Conservation (phyloP, 2,888 invertebrate species). For the Elmis aenea region DNA sequence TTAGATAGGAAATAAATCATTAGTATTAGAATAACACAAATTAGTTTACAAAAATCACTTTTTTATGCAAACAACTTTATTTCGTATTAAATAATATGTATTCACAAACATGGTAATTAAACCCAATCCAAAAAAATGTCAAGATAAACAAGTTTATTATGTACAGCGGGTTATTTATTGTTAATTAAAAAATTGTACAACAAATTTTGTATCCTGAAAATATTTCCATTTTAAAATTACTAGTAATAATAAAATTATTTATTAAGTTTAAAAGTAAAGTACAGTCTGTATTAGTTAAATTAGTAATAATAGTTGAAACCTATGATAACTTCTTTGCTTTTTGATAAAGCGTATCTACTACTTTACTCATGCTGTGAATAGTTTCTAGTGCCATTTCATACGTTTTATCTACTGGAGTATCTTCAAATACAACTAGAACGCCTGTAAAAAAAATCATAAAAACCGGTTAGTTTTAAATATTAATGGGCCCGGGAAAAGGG, state of each 20-base stretch:
- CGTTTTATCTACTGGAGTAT: conserved; percentile 89
- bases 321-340: conserved; percentile 98
- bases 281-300: conserved; percentile 17
- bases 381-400: conserved; percentile 97
- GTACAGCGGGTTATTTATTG: conserved; percentile 12
- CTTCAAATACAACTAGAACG: conserved; percentile 95
- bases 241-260: conserved; percentile 13
- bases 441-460: conserved; percentile 47
- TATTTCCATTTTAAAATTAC: conserved; percentile 8
- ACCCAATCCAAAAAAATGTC: conserved; percentile 13
- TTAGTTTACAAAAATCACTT: no score
- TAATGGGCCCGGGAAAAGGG: no score
- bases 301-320: conserved; percentile 30
- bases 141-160: conserved; percentile 9
- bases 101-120: no score
- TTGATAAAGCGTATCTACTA: conserved; percentile 97
- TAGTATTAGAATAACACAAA: conserved; percentile 5
- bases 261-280: conserved; percentile 15
- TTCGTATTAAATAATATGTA: no score
- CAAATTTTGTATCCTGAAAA: conserved; percentile 7
- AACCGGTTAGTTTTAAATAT: no score
- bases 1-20: conserved; percentile 1
- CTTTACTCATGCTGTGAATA: conserved; percentile 98
- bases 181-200: conserved; percentile 14
- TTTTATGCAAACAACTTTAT: no score